A percentile compares a stretch with the other conserved stretches of the same genome.
Conservation (phyloP, 2,888 invertebrate genomes). For the Heterodera filipjevi region DNA sequence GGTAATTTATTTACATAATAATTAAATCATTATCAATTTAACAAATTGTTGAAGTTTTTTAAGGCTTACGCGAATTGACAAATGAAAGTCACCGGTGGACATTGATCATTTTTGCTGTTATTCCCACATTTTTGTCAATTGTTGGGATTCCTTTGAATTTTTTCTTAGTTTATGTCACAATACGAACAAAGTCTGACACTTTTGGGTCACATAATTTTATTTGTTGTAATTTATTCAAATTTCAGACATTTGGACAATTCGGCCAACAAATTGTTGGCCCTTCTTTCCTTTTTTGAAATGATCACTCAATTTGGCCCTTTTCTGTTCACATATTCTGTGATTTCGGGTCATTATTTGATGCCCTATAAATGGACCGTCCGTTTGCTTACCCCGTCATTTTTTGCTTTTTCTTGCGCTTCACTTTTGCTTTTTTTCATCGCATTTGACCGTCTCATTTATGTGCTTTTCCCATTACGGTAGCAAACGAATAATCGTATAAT, state of each 20-base stretch:
- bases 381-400: not conserved
- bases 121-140: too few relatives aligned
- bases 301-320: not conserved
- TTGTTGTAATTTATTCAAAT: not conserved
- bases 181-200: too few relatives aligned
- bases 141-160: too few relatives aligned
- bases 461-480: not conserved
- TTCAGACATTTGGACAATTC: not conserved
- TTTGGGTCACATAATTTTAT: not conserved
- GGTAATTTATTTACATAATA: too few relatives aligned
- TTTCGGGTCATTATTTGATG: not conserved
- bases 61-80: too few relatives aligned
- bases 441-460: slow-evolving; percentile 1
- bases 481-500: not conserved
- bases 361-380: not conserved
- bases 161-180: too few relatives aligned
- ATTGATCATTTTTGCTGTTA: too few relatives aligned
- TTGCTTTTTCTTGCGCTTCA: not conserved
- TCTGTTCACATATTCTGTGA: not conserved
- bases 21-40: too few relatives aligned
- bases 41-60: too few relatives aligned
- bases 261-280: not conserved
- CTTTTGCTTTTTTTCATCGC: not conserved
- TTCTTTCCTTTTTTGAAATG: not conserved
- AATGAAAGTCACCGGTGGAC: too few relatives aligned